These are phyloP conservation scores for Clinocottus analis DNA, from an alignment of 2,113 vertebrate species.

Conservation along the genomic window DNA sequence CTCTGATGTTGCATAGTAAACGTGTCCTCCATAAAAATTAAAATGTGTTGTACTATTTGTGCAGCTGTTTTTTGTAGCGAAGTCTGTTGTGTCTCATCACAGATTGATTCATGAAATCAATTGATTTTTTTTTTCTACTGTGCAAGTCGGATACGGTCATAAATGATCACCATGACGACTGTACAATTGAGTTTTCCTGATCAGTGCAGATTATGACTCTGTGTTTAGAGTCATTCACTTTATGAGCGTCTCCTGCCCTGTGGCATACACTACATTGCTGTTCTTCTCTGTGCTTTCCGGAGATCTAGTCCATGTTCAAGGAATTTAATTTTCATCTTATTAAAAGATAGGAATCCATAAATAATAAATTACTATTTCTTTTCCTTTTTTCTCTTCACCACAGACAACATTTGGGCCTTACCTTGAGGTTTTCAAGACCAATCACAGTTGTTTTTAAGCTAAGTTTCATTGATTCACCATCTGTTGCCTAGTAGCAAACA, in stretches of 20 bases:
- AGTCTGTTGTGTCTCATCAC: neutral
- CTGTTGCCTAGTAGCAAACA: constrained; percentile 3
- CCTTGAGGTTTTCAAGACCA: neutral
- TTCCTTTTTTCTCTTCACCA: neutral
- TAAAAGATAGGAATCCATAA: neutral
- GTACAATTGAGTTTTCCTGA: neutral
- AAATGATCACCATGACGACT: neutral
- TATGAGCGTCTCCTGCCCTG: too few relatives aligned
- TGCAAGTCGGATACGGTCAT: neutral
- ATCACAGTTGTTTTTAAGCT: neutral
- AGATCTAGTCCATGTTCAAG: neutral
- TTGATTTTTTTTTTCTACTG: neutral
- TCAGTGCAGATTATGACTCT: neutral
- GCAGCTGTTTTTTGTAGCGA: neutral
- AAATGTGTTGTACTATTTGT: neutral
- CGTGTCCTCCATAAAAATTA: neutral
- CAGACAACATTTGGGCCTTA: neutral
- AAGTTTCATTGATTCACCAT: constrained; percentile 10
- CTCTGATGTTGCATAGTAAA: neutral
- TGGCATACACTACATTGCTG: neutral
- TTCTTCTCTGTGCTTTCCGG: neutral
- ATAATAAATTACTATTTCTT: neutral
- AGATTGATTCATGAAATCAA: neutral
- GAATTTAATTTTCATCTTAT: neutral
- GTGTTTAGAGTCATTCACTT: neutral